phyloP scores from a whole-genome alignment of 2,113 vertebrate genomes.

The Antechinus flavipes region DNA sequence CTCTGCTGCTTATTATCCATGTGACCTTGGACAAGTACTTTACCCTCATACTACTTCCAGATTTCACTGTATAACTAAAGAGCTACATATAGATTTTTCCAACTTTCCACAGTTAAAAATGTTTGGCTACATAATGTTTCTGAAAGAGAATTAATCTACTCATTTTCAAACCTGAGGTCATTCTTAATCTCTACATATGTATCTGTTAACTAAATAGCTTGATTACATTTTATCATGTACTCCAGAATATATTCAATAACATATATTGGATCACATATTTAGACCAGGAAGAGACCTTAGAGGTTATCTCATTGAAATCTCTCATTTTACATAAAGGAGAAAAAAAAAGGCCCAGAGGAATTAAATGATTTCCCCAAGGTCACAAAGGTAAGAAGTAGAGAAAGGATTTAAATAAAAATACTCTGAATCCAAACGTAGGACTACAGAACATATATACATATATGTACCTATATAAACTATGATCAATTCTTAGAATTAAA shows the following conservation, averaged over 20 bases:
- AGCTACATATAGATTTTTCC: neutral
- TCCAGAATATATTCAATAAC: neutral
- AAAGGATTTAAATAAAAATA: neutral
- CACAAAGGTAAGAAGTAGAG: neutral
- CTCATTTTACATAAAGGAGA: neutral
- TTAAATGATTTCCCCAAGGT: neutral
- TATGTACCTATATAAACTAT: neutral
- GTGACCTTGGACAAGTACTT: neutral
- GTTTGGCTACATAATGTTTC: neutral
- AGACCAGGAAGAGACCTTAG: neutral
- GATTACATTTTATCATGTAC: conserved; percentile 12
- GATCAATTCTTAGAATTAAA: neutral
- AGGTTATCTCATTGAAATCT: neutral
- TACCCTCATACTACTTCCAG: neutral
- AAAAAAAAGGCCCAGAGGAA: neutral
- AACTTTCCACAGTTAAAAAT: neutral
- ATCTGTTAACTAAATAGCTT: neutral
- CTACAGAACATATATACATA: neutral
- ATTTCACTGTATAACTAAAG: neutral
- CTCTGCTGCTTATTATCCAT: neutral
- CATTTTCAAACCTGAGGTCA: neutral
- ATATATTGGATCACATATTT: neutral
- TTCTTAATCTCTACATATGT: neutral
- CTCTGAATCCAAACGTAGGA: neutral
- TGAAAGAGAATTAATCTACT: neutral